A percentile compares a stretch with the other conserved stretches of the same genome.
Conservation (phyloP, 2,888 invertebrate species). For the Eumacrocentrus americanus region DNA sequence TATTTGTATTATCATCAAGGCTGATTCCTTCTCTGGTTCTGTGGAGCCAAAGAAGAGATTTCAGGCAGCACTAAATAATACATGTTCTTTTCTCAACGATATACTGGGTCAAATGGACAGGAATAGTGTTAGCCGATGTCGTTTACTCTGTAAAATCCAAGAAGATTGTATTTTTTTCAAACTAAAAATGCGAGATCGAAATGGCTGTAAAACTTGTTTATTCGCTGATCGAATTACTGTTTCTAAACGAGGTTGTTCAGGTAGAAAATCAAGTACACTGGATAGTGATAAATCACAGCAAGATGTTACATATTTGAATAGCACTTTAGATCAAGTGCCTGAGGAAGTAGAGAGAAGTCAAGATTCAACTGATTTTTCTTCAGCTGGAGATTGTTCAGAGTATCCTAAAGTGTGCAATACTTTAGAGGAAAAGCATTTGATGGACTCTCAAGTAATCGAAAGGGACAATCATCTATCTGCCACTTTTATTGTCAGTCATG, state of each 20-base stretch:
- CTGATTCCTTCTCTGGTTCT: slow-evolving; percentile 30
- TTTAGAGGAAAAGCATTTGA: background rate
- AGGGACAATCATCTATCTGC: background rate
- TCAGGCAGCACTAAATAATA: slow-evolving; percentile 22
- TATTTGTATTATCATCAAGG: slow-evolving; percentile 36
- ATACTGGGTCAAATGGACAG: slow-evolving; percentile 32
- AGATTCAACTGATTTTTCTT: too few relatives aligned
- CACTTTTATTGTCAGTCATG: background rate
- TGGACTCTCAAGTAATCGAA: background rate
- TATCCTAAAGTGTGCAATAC: background rate
- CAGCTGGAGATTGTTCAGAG: too few relatives aligned
- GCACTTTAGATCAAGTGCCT: background rate
- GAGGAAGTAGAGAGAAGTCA: background rate
- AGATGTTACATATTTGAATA: too few relatives aligned
- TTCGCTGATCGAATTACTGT: slow-evolving; percentile 40
- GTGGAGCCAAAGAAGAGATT: slow-evolving; percentile 27
- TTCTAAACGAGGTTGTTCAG: background rate
- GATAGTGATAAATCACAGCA: background rate
- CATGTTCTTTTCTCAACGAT: slow-evolving; percentile 33
- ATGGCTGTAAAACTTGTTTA: slow-evolving; percentile 31
- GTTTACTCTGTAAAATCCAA: slow-evolving; percentile 41
- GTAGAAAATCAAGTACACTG: background rate
- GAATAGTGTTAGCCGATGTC: slow-evolving; percentile 33
- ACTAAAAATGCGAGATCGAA: slow-evolving; percentile 30
- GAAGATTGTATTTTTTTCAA: slow-evolving; percentile 40